phyloP scores from a whole-genome alignment of 2,797 vertebrate species.

The Phrynocephalus guinanensis region DNA sequence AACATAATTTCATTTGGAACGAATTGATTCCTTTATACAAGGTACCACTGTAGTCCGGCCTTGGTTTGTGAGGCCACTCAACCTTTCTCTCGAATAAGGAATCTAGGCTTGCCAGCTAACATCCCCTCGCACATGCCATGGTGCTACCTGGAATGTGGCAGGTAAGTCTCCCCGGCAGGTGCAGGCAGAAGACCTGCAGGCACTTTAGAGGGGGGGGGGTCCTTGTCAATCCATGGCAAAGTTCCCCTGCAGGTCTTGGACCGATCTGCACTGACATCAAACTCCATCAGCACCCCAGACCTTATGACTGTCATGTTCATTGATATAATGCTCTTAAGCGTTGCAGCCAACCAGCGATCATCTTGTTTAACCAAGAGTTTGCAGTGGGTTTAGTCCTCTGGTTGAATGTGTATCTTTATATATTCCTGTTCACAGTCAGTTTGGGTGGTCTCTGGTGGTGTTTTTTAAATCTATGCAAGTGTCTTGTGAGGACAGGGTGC shows the following conservation, averaged over 20 bases:
- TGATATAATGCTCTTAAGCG: background rate
- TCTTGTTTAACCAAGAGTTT: background rate
- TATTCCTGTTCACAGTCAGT: background rate
- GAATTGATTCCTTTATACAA: too few relatives aligned
- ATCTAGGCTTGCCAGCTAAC: background rate
- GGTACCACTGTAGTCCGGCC: too few relatives aligned
- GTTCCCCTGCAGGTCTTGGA: background rate
- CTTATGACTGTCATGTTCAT: background rate
- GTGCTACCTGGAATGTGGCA: background rate
- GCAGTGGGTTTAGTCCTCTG: background rate
- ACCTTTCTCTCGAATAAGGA: background rate
- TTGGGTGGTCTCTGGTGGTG: background rate
- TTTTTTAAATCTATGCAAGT: background rate
- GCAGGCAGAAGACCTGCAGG: background rate
- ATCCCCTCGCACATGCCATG: background rate
- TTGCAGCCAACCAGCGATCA: background rate
- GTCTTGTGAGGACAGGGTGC: background rate
- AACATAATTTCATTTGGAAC: too few relatives aligned
- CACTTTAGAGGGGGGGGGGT: background rate
- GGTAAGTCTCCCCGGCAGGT: background rate
- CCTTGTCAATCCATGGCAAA: background rate
- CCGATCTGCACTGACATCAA: too few relatives aligned
- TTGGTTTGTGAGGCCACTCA: background rate
- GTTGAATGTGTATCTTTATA: background rate
- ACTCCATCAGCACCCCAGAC: background rate